Evolutionary conservation across 2,888 invertebrate species (phyloP), one percentile per base, ranked within the genome.

Genomic region (Acrobasis repandana): DNA sequence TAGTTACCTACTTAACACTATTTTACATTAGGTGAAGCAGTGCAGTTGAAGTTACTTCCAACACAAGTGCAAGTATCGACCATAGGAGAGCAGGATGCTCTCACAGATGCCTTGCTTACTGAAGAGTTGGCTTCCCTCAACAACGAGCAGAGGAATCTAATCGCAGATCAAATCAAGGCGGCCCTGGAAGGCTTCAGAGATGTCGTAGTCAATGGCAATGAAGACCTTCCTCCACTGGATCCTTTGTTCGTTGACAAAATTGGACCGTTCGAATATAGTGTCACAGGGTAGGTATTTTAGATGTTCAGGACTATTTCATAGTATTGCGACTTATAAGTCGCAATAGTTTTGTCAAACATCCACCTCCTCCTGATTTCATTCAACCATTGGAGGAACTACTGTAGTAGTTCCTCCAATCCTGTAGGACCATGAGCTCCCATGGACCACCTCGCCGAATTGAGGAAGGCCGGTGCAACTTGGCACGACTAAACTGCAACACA

Each of bases 141-240:
- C 8, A 51, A 18, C 8, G 34, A 61, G 1, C 56, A 63, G 9
- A 79, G 80, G 18, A 75, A 60, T 56, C 0, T 76, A 0, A 67
- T 83, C 48, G 70, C 68, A 14, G 71, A 73, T 2, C 50, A 66
- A 6, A 77, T 84, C 51, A 38, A 33, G 18, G 54, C 69, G 1
- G 0, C 70, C 8, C 56, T 85, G 15, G 80, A 86, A 49, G 60
- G 62, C 6, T 76, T 81, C 60, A 77, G 86, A 58, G 72, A 80
- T 49, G 63, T 77, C 2, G 68, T 86, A 3, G 70, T 83, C 57
- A 72, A 82, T 59, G 85, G 85, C n/a, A 82, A 75, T 56, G 84
- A 79, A 3, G 63, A 63, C 8, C 0, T 82, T 0, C 83, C 83
- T 0, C 77, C 79, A 0, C 63, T 85, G 14, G 85, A 85, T 62